Conservation (phyloP, 2,888 invertebrate species). For the Smittia sp. region DNA sequence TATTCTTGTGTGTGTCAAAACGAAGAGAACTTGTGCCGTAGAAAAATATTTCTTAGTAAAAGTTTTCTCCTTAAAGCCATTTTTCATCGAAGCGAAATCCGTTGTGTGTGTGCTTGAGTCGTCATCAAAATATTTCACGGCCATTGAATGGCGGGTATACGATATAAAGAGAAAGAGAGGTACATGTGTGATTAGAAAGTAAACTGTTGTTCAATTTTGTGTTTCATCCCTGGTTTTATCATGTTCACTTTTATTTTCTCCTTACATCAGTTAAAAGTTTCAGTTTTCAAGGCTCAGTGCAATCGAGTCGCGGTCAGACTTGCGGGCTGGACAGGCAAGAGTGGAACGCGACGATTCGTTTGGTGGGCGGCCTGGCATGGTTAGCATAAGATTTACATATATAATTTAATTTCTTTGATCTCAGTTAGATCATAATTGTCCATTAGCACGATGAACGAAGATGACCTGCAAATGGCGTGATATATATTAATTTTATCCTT, state of each 20-base stretch:
- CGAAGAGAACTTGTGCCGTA: constrained; percentile 2
- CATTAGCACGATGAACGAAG: constrained; percentile 2
- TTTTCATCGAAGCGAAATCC: constrained; percentile 31
- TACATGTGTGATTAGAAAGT: constrained; percentile 41
- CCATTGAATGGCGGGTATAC: constrained; percentile 18
- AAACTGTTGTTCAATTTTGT: constrained; percentile 1
- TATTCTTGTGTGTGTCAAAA: background rate
- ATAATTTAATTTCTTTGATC: constrained; percentile 12
- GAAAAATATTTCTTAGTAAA: constrained; percentile 26
- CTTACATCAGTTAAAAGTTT: background rate
- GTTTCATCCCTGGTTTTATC: constrained; percentile 40
- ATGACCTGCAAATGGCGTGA: constrained; percentile 28
- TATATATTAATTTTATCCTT: constrained; percentile 41
- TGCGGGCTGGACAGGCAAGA: constrained; percentile 41
- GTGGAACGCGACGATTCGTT: constrained; percentile 34
- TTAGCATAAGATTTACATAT: constrained; percentile 3
- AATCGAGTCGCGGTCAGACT: constrained; percentile 27
- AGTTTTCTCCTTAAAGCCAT: constrained; percentile 32
- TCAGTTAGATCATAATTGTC: constrained; percentile 2
- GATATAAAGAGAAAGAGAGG: constrained; percentile 40
- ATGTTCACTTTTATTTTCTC: constrained; percentile 16
- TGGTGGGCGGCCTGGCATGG: background rate
- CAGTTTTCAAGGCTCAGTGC: constrained; percentile 10
- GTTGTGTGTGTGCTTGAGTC: background rate
- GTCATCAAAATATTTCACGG: constrained; percentile 14